A percentile compares a stretch with the other conserved stretches of the same genome.
phyloP scores from a whole-genome alignment of 2,113 vertebrate genomes.

The Gallinago jamesoni region DNA sequence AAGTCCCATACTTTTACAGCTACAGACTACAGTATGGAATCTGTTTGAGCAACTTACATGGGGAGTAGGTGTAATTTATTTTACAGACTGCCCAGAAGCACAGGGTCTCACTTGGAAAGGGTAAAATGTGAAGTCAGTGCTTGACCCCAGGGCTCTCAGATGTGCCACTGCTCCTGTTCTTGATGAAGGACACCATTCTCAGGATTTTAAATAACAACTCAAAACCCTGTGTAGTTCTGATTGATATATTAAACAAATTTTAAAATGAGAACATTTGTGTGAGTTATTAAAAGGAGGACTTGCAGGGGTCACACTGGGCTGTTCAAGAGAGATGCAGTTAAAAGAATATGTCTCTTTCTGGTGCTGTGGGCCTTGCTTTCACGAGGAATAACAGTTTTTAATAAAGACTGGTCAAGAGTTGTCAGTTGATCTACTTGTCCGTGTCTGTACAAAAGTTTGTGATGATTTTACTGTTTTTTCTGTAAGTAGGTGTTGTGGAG shows the following conservation, averaged over 20 bases:
- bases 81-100: background rate
- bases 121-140: background rate
- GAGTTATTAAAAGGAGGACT: background rate
- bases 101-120: background rate
- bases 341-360: background rate
- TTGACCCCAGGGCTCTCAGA: background rate
- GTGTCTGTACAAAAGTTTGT: background rate
- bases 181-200: accelerated
- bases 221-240: background rate
- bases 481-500: accelerated
- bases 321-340: background rate
- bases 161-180: accelerated
- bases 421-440: background rate
- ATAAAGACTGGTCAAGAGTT: background rate
- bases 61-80: background rate
- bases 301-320: accelerated
- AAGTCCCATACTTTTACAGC: accelerated
- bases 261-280: accelerated
- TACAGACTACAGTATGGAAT: too few species aligned
- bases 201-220: background rate
- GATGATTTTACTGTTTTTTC: background rate
- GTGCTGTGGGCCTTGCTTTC: background rate
- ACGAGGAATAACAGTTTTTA: background rate
- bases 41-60: background rate
- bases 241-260: background rate